phyloP scores from a whole-genome alignment of 1,140 invertebrate species.

The Aradophagus sp. region DNA sequence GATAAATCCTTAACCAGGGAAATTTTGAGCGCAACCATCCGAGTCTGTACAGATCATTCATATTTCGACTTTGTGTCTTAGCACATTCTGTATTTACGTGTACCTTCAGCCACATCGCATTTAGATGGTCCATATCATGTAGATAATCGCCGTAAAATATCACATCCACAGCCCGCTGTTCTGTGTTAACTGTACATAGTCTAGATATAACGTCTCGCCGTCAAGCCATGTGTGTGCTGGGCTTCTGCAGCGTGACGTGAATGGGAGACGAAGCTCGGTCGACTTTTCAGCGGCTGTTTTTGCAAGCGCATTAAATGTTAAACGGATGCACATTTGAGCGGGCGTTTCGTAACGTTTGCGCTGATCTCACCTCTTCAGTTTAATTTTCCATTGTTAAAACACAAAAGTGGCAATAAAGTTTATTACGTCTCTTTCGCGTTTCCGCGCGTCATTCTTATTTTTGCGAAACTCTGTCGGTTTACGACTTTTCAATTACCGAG shows the following conservation, averaged over 20 bases:
- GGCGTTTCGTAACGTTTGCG: constrained; percentile 41
- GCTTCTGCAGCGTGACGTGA: constrained; percentile 5
- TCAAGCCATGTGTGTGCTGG: background rate
- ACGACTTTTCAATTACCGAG: no score
- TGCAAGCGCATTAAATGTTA: constrained; percentile 30
- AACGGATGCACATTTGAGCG: constrained; percentile 39
- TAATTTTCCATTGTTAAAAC: constrained; percentile 43
- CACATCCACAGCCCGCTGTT: constrained; percentile 1
- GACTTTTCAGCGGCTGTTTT: constrained; percentile 19
- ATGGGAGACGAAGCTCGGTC: constrained; percentile 15
- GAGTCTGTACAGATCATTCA: constrained; percentile 5
- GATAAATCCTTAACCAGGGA: no score
- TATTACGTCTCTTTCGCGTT: constrained; percentile 28
- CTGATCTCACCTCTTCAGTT: constrained; percentile 48
- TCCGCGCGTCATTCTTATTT: no score
- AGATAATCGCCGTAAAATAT: constrained; percentile 20
- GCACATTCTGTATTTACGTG: constrained; percentile 9
- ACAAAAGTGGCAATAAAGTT: constrained; percentile 36
- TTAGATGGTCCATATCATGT: constrained; percentile 17
- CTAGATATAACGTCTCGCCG: background rate
- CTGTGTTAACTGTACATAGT: constrained; percentile 9
- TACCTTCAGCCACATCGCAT: constrained; percentile 1
- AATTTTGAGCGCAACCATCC: background rate
- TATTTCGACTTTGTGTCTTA: constrained; percentile 1
- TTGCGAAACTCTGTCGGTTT: no score